Conservation (phyloP, 92 coral and sea anemone species). For the Parazoanthus swiftii region DNA sequence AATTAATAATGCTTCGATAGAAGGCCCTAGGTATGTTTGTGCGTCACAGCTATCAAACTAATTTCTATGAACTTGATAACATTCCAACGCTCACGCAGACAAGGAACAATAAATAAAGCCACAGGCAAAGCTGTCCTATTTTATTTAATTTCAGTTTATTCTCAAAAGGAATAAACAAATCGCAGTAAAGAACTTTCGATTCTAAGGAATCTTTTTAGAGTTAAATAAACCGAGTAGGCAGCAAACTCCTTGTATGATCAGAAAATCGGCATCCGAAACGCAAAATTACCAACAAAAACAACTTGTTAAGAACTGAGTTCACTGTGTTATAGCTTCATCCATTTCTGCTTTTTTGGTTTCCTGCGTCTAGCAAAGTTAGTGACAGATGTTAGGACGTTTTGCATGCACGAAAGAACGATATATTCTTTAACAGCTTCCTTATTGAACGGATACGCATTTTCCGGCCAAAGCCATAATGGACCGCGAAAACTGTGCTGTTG, state of each 20-base stretch:
- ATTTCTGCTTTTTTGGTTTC: not conserved
- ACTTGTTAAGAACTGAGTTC: not conserved
- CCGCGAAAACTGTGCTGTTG: not conserved
- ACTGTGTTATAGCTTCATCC: not conserved
- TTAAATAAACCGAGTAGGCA: not conserved
- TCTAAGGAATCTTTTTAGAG: constrained; percentile 17
- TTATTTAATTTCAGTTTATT: constrained; percentile 26
- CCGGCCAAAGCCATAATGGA: not conserved
- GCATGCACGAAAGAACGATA: not conserved
- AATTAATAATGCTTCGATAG: constrained; percentile 1
- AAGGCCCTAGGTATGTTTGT: constrained; percentile 10
- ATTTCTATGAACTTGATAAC: constrained; percentile 27
- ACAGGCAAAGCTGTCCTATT: constrained; percentile 29
- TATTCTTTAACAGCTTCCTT: not conserved
- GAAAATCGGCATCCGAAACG: not conserved
- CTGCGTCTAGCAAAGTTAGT: not conserved
- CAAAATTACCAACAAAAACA: not conserved
- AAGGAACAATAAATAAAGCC: constrained; percentile 14
- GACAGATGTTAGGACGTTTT: not conserved
- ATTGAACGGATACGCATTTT: no score
- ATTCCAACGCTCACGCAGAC: constrained; percentile 42
- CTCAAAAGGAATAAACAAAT: constrained; percentile 14
- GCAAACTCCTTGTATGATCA: not conserved
- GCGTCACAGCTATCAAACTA: constrained; percentile 36
- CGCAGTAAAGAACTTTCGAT: constrained; percentile 34